Conservation (phyloP, 2,888 invertebrate species). For the Blomia tropicalis region DNA sequence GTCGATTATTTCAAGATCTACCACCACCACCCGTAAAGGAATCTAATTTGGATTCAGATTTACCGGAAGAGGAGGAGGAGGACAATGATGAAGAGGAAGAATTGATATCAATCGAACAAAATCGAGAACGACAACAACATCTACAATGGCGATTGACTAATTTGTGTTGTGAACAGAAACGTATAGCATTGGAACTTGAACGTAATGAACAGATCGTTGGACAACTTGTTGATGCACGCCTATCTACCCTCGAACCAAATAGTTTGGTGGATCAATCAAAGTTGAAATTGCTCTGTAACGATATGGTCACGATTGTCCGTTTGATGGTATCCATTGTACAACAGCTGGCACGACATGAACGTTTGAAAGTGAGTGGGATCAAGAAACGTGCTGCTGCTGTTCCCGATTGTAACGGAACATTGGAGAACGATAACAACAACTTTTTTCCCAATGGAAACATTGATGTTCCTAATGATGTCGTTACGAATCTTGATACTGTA, state of each 20-base stretch:
- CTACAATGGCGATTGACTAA: neutral
- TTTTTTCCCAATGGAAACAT: neutral
- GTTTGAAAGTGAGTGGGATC: neutral
- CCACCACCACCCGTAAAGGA: conserved; percentile 2
- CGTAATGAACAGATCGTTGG: neutral
- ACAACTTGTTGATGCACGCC: neutral
- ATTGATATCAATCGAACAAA: neutral
- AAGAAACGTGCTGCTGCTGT: neutral
- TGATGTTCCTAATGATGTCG: conserved; percentile 4
- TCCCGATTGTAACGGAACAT: neutral
- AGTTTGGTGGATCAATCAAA: neutral
- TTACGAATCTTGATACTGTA: neutral
- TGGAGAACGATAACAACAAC: no score
- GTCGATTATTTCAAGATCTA: neutral
- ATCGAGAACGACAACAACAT: neutral
- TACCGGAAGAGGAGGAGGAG: neutral
- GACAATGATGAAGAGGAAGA: neutral
- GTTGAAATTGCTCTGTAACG: neutral
- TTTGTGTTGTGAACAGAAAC: neutral
- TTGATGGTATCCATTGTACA: conserved; percentile 1
- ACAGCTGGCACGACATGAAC: neutral
- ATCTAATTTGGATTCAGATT: neutral
- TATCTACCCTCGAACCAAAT: neutral
- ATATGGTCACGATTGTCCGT: conserved; percentile 7
- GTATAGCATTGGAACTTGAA: neutral